phyloP scores from a whole-genome alignment of 2,797 vertebrate genomes.

The Kryptopterus vitreolus region DNA sequence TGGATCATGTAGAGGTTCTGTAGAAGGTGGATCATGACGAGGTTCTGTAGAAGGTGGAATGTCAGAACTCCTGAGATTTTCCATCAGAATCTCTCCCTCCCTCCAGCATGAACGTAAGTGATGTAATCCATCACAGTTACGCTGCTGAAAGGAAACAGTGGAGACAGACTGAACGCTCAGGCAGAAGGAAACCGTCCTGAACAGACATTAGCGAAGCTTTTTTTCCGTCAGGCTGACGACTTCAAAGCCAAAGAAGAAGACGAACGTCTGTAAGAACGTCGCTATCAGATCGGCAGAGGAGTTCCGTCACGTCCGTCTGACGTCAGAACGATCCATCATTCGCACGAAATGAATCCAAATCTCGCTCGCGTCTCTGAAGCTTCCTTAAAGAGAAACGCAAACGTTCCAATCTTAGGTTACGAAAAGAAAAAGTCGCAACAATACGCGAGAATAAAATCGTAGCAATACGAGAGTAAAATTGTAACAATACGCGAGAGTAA shows the following conservation, averaged over 20 bases:
- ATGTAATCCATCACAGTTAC: slow-evolving; percentile 23
- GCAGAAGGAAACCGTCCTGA: slow-evolving; percentile 5
- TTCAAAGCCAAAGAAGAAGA: slow-evolving; percentile 31
- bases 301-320: slow-evolving; percentile 10
- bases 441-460: too few species aligned
- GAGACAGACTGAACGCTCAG: not conserved
- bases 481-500: too few species aligned
- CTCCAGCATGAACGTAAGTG: not conserved
- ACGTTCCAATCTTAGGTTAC: too few species aligned
- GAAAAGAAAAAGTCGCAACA: too few species aligned
- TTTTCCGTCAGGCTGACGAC: not conserved
- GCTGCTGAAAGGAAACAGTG: not conserved
- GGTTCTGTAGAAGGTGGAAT: not conserved
- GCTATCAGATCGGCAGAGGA: slow-evolving; percentile 26
- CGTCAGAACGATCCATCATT: not conserved
- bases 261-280: not conserved
- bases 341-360: not conserved
- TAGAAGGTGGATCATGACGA: not conserved
- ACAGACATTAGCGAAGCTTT: slow-evolving; percentile 12
- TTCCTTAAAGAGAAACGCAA: too few species aligned
- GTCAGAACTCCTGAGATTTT: too few species aligned
- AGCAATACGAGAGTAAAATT: too few species aligned
- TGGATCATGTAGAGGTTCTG: not conserved
- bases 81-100: not conserved
- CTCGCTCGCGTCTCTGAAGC: too few species aligned